phyloP scores from a whole-genome alignment of 2,888 invertebrate species.

The Calephelis perditalis region DNA sequence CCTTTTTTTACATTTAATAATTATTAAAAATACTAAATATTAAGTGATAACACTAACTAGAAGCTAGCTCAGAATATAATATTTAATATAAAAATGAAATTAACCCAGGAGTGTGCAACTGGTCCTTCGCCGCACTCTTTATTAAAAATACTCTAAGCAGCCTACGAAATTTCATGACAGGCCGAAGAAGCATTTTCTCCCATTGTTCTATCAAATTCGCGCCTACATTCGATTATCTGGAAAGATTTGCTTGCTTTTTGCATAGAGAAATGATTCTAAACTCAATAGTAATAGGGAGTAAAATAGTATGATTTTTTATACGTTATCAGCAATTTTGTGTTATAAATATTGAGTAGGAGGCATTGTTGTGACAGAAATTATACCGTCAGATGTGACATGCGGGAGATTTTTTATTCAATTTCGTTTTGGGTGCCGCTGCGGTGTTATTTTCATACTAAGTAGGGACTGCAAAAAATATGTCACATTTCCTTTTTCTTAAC shows the following conservation, averaged over 20 bases:
- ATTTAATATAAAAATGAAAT: too few species aligned
- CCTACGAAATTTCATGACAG: constrained; percentile 2
- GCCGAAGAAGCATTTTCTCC: neutral
- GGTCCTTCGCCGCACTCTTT: neutral
- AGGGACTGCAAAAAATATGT: constrained; percentile 21
- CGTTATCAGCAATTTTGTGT: constrained; percentile 18
- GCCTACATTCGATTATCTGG: constrained; percentile 9
- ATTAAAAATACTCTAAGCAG: neutral
- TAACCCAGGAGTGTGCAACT: too few species aligned
- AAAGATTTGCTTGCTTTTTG: neutral
- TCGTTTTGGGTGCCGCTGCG: constrained; percentile 30
- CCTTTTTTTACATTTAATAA: too few species aligned
- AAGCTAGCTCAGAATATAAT: too few species aligned
- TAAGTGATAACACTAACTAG: too few species aligned
- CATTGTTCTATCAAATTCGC: constrained; percentile 11
- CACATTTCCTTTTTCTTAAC: neutral
- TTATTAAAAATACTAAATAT: too few species aligned
- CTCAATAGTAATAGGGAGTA: neutral
- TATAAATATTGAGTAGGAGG: constrained; percentile 41
- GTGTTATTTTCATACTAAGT: constrained; percentile 26
- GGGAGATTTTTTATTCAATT: constrained; percentile 39
- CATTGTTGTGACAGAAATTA: constrained; percentile 40
- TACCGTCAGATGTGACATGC: constrained; percentile 34
- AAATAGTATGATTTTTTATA: constrained; percentile 10
- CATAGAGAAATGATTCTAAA: constrained; percentile 11